Evolutionary conservation across 1,140 invertebrate species (phyloP).

Genomic region (Meloidogyne floridensis): DNA sequence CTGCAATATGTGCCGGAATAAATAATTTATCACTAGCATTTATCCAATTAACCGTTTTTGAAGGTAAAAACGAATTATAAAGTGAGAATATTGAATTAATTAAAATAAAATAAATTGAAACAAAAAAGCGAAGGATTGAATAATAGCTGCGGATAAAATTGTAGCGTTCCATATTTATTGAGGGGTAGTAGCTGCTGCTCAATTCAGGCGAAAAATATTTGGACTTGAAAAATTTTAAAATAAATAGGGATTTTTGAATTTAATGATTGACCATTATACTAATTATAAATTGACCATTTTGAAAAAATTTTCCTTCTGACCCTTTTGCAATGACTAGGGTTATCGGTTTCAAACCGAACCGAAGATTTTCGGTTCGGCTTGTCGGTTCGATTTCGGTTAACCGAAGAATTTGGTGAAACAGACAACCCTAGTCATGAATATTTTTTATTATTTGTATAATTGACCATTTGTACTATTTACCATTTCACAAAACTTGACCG

Average conservation of each 20-base stretch:
- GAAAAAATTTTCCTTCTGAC: no score
- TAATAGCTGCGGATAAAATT: constrained; percentile 25
- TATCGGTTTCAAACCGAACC: no score
- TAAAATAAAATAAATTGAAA: constrained; percentile 36
- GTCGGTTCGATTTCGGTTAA: no score
- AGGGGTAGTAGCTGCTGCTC: neutral
- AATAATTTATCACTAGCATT: constrained; percentile 40
- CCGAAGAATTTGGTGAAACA: no score
- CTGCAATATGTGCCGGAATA: constrained; percentile 53
- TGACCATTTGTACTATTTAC: no score
- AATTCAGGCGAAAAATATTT: neutral
- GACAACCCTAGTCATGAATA: no score
- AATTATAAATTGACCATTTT: no score
- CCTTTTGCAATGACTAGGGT: no score
- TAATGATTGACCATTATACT: no score
- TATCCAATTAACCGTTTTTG: constrained; percentile 19
- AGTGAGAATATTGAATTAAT: constrained; percentile 22
- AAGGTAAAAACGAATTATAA: constrained; percentile 12
- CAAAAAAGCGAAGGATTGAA: constrained; percentile 29
- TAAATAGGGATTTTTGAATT: neutral
- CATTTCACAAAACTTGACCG: no score
- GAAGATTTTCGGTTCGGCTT: no score
- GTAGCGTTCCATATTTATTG: constrained; percentile 17
- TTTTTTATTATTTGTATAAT: no score
- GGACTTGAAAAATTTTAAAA: neutral